Base-by-base conservation (phyloP, 1,140 invertebrate genomes). In the Drosophila littoralis region DNA sequence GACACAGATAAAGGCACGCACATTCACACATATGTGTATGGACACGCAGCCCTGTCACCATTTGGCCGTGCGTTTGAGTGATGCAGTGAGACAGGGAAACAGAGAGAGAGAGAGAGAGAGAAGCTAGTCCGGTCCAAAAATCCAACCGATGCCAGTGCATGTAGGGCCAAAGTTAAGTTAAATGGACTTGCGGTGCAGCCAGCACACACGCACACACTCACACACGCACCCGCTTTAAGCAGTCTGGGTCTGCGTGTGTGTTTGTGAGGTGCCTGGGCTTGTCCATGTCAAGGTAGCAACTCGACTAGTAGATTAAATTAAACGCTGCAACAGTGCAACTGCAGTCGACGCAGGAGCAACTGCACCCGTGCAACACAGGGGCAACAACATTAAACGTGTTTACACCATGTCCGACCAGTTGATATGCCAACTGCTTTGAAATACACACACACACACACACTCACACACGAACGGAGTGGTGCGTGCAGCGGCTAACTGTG, bases 391-490 rank as follows among this genome's bases (percentile, higher is more conserved):
- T 88, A 80, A 89, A 84, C 84, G 85, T 88, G 84, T 88, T 88
- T 88, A 89, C 84, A 88, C 84, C 84, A 88, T 88, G 84, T 88
- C 84, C 74, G 84, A 88, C 83, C 83, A 89, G 83, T 89, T 89
- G 84, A 88, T 88, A 88, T 88, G 79, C 84, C 83, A 88, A 89
- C 76, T 89, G 73, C 68, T 60, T 28, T 50, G 32, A 50, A 12
- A 54, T 32, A 58, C 55, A 51, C 55, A 69, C 65, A 60, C 55
- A 77, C 57, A 46, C 48, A 55, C 35, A 15, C 36, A 52, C 48
- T 36, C 42, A 67, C 40, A 50, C 63, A 43, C 28, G 6, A 15
- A 77, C 4, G 22, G 5, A 54, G 33, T 38, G 7, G 33, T 71
- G 73, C 78, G 78, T 77, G 69, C 65, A 60, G 15, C 51, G 15